phyloP scores from a whole-genome alignment of 1,140 invertebrate species.

The Heliconius melpomene region DNA sequence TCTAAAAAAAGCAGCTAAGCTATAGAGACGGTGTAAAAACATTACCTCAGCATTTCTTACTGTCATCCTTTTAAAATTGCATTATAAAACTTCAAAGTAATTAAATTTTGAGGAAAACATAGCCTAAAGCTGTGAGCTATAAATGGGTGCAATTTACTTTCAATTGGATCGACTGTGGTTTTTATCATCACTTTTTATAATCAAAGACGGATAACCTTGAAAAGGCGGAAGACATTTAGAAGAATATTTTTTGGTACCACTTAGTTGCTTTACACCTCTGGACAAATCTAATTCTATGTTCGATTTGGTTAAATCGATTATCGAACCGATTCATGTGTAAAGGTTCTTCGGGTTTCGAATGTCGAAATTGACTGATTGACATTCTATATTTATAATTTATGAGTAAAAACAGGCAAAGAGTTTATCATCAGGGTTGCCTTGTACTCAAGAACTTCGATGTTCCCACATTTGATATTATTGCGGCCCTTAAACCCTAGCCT shows the following conservation, averaged over 20 bases:
- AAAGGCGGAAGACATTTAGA: slow-evolving; percentile 59
- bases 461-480: no score
- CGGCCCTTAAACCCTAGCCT: no score
- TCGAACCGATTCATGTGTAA: slow-evolving; percentile 39
- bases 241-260: slow-evolving; percentile 51
- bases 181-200: slow-evolving; percentile 43
- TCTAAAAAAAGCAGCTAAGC: neutral
- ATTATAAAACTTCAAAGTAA: slow-evolving; percentile 15
- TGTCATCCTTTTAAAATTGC: neutral
- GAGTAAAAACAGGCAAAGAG: neutral
- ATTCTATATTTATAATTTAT: neutral
- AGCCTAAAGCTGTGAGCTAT: slow-evolving; percentile 19
- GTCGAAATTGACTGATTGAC: slow-evolving; percentile 1
- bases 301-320: slow-evolving; percentile 38
- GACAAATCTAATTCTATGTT: slow-evolving; percentile 36
- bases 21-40: neutral
- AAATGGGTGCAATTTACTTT: slow-evolving; percentile 37
- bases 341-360: slow-evolving; percentile 8
- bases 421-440: no score
- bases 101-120: slow-evolving; percentile 22
- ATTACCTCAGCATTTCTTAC: neutral
- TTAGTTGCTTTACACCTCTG: slow-evolving; percentile 35
- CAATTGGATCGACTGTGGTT: slow-evolving; percentile 34
- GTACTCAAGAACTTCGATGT: no score
- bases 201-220: slow-evolving; percentile 56